Evolutionary conservation across 2,113 vertebrate species (phyloP).

Genomic region (Poicephalus gulielmi): DNA sequence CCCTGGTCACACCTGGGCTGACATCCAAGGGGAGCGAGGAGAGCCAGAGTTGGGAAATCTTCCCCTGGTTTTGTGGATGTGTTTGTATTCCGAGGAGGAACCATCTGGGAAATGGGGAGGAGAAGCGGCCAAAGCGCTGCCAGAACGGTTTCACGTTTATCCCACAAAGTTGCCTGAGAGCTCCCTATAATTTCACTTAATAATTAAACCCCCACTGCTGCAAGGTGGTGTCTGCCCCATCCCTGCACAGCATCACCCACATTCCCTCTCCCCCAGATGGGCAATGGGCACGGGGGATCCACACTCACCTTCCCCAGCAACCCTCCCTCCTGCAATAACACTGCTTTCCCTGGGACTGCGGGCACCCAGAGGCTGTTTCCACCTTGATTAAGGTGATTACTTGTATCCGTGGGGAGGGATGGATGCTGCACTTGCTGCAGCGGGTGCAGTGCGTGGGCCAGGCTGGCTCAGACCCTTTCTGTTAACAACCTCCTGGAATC

Average conservation of each 20-base stretch:
- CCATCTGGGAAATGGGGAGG: not conserved
- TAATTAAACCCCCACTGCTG: not conserved
- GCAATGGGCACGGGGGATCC: not conserved
- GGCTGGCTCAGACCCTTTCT: not conserved
- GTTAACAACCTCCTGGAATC: not conserved
- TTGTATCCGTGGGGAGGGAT: not conserved
- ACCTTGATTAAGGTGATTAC: not conserved
- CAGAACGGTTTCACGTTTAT: fast-evolving
- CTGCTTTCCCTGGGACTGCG: not conserved
- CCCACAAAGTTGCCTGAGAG: not conserved
- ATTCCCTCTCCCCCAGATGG: not conserved
- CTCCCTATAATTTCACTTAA: not conserved
- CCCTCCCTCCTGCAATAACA: not conserved
- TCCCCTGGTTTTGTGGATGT: fast-evolving
- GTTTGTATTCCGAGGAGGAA: not conserved
- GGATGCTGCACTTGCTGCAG: not conserved
- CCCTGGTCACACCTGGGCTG: not conserved
- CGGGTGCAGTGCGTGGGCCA: not conserved
- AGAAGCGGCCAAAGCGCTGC: not conserved
- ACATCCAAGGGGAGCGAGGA: not conserved
- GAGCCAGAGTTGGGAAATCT: not conserved
- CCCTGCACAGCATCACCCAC: not conserved
- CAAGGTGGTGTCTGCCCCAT: not conserved
- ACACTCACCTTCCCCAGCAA: fast-evolving
- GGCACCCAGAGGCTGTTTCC: not conserved